These are phyloP conservation scores for Catostomus latipinnis DNA, from an alignment of 2,797 vertebrate species.

Conservation along the genomic window DNA sequence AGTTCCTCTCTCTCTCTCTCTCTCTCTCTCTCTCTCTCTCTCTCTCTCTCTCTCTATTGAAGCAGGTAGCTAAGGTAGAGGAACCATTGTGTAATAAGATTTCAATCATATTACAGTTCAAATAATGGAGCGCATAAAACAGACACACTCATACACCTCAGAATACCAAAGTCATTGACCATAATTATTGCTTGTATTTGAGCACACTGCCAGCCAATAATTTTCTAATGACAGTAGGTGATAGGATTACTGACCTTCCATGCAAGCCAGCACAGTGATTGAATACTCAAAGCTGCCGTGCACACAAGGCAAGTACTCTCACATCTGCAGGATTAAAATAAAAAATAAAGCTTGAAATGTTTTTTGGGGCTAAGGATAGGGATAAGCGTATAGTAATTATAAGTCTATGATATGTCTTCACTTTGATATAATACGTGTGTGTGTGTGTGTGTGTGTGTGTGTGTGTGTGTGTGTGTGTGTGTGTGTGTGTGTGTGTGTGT, in stretches of 20 bases:
- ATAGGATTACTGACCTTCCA: constrained; percentile 74
- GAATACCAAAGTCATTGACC: neutral
- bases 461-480: no score
- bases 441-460: no score
- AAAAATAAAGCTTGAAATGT: no score
- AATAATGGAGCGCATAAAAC: neutral
- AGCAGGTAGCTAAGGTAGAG: constrained; percentile 14
- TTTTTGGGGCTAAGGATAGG: no score
- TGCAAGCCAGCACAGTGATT: constrained; percentile 67
- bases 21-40: no score
- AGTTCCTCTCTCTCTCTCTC: neutral
- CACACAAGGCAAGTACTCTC: neutral
- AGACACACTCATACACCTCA: neutral
- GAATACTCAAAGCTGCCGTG: constrained; percentile 76
- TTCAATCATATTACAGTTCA: neutral
- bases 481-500: no score
- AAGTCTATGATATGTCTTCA: no score
- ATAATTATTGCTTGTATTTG: neutral
- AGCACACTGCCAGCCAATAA: neutral
- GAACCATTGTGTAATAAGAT: neutral
- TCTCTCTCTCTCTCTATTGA: neutral
- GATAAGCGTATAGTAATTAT: no score
- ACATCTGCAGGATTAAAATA: no score
- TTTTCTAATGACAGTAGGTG: constrained; percentile 66
- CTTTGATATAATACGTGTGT: no score